Base-by-base conservation (phyloP, 2,113 vertebrate species). In the Phainopepla nitens region DNA sequence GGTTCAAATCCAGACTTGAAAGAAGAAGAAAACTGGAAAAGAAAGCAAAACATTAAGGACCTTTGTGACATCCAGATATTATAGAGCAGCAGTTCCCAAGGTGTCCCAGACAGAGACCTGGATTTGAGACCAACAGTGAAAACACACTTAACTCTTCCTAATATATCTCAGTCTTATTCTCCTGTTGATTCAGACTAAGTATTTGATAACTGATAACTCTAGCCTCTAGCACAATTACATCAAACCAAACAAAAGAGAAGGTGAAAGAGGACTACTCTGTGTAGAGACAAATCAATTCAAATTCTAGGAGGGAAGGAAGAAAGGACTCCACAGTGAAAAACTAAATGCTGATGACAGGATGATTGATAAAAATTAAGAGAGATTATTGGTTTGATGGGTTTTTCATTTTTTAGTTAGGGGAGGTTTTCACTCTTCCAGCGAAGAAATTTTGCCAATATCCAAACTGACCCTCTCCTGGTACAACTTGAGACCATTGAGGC, bases 361-460 rank as follows among this genome's bases (percentile, higher is more conserved):
- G 17, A 31, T 2, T 41, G 28, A 58, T 50, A 54, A n/a, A 66
- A 35, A 51, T 69, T 69, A 45, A 29, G 23, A 51, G 13, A 51
- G 1, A 45, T 19, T 61, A 50, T 57, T 65, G 10, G 9, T 17
- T 76, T 53, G 18, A 9, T 24, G 1, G 1, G 9, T 9, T 10
- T 27, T 2, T 41, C 13, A 11, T 31, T 29, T 39, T 9, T 29
- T 36, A 24, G 10, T 8, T 53, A 16, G 9, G 7, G 11, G 0
- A 0, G 35, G 27, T 19, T 27, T 53, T 47, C 19, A 28, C 6
- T 44, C 6, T 81, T 81, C 44, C 44, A 58, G 19, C 39, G 11
- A 44, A 65, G 22, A 51, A 33, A n/a, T 44, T 65, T 66, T 44
- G 23, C 27, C 35, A 2, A 44, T 57, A 28, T 19, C 7, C 7